Conservation (phyloP, 2,113 vertebrate genomes). For the Ictalurus furcatus region DNA sequence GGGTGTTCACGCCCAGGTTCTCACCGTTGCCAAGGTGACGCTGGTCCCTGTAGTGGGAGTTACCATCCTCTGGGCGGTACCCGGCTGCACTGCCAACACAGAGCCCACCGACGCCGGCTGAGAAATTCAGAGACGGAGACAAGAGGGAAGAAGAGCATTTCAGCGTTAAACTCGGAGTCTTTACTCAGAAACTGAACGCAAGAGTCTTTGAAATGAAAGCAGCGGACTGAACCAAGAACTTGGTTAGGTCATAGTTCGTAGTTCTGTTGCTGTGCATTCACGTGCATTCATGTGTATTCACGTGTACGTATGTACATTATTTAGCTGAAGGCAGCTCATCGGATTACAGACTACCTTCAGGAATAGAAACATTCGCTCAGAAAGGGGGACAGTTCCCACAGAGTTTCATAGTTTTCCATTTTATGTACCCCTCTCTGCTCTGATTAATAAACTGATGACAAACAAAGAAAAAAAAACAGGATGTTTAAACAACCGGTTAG, state of each 20-base stretch:
- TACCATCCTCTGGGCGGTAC: conserved; percentile 81
- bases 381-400: neutral
- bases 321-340: neutral
- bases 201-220: neutral
- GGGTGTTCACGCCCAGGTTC: conserved; percentile 15
- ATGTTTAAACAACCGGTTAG: neutral
- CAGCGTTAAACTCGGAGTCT: neutral
- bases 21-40: conserved; percentile 84
- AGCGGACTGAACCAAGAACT: neutral
- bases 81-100: conserved; percentile 76
- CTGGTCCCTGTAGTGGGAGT: conserved; percentile 77
- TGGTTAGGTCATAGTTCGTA: neutral
- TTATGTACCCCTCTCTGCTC: neutral
- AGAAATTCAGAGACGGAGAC: neutral
- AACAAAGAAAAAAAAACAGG: neutral
- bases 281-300: neutral
- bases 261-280: neutral
- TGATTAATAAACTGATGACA: neutral
- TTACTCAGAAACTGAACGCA: neutral
- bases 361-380: neutral
- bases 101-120: conserved; percentile 62
- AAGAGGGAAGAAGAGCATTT: neutral
- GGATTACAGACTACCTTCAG: neutral
- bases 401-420: neutral
- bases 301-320: neutral